Percentiles rank a stretch among this genome's conserved stretches.
Conservation (phyloP, 2,888 invertebrate genomes). For the Acanthosoma haemorrhoidale region DNA sequence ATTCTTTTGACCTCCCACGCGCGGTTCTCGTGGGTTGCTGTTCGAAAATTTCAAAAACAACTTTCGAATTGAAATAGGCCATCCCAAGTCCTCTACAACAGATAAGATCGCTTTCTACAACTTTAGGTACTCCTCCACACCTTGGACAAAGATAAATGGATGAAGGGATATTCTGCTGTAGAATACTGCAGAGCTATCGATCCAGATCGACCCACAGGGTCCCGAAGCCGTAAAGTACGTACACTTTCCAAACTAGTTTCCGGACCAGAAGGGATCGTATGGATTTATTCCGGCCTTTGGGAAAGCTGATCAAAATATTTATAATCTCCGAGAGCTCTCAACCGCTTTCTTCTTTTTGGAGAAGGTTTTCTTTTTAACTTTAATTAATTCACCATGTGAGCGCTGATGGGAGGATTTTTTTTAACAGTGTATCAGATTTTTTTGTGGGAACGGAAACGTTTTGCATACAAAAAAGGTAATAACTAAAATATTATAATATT, state of each 20-base stretch:
- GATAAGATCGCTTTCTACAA: no score
- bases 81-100: no score
- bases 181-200: no score
- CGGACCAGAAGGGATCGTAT: not conserved
- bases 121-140: no score
- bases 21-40: no score
- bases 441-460: not conserved
- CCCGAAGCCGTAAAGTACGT: not conserved
- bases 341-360: not conserved
- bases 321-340: not conserved
- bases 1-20: no score
- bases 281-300: not conserved
- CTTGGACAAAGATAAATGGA: no score
- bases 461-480: not conserved
- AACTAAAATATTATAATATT: not conserved
- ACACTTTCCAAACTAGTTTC: not conserved
- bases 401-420: no score
- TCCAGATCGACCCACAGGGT: not conserved
- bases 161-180: no score
- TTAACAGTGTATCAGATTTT: no score
- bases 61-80: no score
- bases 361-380: not conserved
- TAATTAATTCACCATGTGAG: not conserved
- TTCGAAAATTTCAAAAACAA: no score
- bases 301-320: slow-evolving; percentile 12